These are phyloP conservation scores for Azemiops feae DNA, from an alignment of 2,113 vertebrate genomes.

Conservation along the genomic window DNA sequence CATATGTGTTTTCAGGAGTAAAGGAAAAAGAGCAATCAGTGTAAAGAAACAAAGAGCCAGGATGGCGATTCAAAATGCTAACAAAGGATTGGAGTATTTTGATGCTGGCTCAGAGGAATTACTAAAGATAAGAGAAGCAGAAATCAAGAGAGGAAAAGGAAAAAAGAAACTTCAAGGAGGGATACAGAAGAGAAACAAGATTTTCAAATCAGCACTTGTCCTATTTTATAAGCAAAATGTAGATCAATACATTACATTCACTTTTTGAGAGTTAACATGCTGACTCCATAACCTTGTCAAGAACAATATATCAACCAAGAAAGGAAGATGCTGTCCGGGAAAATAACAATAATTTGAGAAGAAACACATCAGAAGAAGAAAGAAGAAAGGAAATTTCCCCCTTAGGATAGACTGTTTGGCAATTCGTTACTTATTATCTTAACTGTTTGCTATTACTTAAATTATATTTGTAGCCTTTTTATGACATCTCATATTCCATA, in stretches of 20 bases:
- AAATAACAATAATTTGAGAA: conserved; percentile 6
- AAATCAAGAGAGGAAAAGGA: neutral
- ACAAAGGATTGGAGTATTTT: conserved; percentile 26
- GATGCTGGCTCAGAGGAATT: conserved; percentile 19
- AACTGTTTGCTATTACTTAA: neutral
- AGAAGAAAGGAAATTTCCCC: neutral
- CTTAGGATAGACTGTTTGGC: neutral
- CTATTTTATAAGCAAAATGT: conserved; percentile 53
- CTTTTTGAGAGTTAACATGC: conserved; percentile 52
- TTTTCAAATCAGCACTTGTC: conserved; percentile 61
- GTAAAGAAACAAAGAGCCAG: neutral
- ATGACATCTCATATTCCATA: neutral
- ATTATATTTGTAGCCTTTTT: neutral
- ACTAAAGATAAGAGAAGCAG: neutral
- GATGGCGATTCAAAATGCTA: conserved; percentile 10
- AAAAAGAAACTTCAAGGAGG: neutral
- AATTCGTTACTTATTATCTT: neutral
- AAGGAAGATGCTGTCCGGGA: neutral
- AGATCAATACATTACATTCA: conserved; percentile 61
- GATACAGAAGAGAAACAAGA: conserved; percentile 34
- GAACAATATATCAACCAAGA: conserved; percentile 18
- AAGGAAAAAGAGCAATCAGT: neutral
- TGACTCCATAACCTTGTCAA: conserved; percentile 50
- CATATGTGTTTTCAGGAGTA: conserved; percentile 24
- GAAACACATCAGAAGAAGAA: neutral